These are phyloP conservation scores for Embidobia sp. DNA, from an alignment of 2,888 invertebrate species.

Conservation along the genomic window DNA sequence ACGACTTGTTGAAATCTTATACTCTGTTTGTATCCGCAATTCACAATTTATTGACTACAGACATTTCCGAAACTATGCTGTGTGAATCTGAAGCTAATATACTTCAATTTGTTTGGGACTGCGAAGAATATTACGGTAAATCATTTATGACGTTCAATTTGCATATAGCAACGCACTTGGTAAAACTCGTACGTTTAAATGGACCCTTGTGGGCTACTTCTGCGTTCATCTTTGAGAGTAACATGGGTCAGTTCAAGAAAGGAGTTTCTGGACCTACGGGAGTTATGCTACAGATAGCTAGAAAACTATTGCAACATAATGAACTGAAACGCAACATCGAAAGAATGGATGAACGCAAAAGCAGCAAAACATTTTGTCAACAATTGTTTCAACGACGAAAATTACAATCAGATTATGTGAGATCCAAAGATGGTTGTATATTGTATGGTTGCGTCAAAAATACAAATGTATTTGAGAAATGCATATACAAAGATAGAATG, in stretches of 20 bases:
- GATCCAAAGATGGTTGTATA: slow-evolving; percentile 11
- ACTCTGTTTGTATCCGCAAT: slow-evolving; percentile 23
- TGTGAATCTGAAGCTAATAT: slow-evolving; percentile 8
- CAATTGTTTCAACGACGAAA: slow-evolving; percentile 6
- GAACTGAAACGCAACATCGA: slow-evolving; percentile 17
- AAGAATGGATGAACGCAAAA: slow-evolving; percentile 15
- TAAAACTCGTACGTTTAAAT: slow-evolving; percentile 10
- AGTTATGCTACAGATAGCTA: slow-evolving; percentile 23
- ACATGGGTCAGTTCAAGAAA: slow-evolving; percentile 22
- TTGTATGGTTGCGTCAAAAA: slow-evolving; percentile 4
- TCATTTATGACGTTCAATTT: slow-evolving; percentile 26
- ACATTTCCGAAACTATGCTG: slow-evolving; percentile 13
- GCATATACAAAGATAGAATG: slow-evolving; percentile 7
- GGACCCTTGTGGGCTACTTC: slow-evolving; percentile 34
- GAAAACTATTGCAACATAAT: slow-evolving; percentile 9
- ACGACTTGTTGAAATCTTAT: slow-evolving; percentile 22
- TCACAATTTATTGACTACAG: slow-evolving; percentile 13
- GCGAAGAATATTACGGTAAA: slow-evolving; percentile 10
- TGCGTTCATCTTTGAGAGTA: slow-evolving; percentile 26
- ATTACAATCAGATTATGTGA: slow-evolving; percentile 5
- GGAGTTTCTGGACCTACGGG: slow-evolving; percentile 17
- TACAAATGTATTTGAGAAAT: background rate
- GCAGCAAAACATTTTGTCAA: slow-evolving; percentile 6
- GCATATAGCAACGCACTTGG: slow-evolving; percentile 12
- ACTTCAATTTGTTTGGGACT: slow-evolving; percentile 28